Evolutionary conservation across 2,797 vertebrate genomes (phyloP), one percentile per base, ranked within the genome.

Genomic region (Halcyon smyrnensis): DNA sequence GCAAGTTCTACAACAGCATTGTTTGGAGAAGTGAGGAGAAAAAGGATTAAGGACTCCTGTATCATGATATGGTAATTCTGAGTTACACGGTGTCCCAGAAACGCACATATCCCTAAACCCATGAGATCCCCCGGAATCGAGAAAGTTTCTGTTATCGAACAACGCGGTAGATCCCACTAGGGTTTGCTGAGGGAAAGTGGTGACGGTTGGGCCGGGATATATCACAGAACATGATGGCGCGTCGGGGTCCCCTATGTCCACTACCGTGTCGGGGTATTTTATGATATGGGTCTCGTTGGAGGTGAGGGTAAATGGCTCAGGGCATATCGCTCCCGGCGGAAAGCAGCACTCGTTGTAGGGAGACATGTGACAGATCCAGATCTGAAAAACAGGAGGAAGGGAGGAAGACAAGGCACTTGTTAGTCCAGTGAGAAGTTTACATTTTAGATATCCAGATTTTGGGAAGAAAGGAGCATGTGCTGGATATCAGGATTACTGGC

Each of bases 101-200:
- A 78, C 37, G 1, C 73, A 93, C 80, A 37, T 43, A 50, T 94
- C 96, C 94, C 92, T 7, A 2, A 95, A 90, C 37, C 86, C 88
- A 2, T 3, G 50, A 54, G 28, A 27, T 48, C 60, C 91, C 84
- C 32, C 7, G 53, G 92, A 62, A 20, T 27, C 2, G 3, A 90
- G 32, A 2, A 96, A 6, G 4, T 48, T 88, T 16, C 39, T 20
- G 50, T 56, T 2, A 18, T 96, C 84, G 8, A 90, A 65, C 70
- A 96, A 8, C 0, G 19, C 80, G 0, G 90, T 90, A 27, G 94
- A 90, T 41, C 86, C 95, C 88, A 97, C 96, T 16, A 97, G 1
- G 74, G 90, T 96, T 16, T 95, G 85, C 84, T 97, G 96, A 56
- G 96, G 96, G 90, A 96, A 97, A n/a, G 95, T 92, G 84, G 96